Percentiles rank a stretch among this genome's conserved stretches.
These are phyloP conservation scores for Zaprionus gabonicus DNA, from an alignment of 1,140 invertebrate species.

Conservation along the genomic window DNA sequence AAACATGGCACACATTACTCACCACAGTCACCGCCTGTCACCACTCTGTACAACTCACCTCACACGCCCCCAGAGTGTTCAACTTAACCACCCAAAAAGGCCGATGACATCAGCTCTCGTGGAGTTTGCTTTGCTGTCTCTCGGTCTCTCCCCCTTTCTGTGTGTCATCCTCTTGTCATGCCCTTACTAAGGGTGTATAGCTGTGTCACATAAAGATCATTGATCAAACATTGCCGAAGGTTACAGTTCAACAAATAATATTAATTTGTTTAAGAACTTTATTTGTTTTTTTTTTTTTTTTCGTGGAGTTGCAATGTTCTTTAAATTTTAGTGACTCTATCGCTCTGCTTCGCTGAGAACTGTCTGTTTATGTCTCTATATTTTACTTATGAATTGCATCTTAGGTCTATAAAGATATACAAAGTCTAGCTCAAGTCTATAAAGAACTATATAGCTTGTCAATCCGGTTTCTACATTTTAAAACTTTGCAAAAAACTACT, in stretches of 20 bases:
- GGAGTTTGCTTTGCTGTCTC: constrained; percentile 24
- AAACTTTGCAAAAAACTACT: neutral
- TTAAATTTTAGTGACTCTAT: too few relatives aligned
- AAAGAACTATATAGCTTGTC: neutral
- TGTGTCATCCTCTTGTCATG: neutral
- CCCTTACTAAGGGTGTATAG: neutral
- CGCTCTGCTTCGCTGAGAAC: too few relatives aligned
- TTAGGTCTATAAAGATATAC: too few relatives aligned
- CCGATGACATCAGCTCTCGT: constrained; percentile 38
- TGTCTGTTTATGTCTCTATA: too few relatives aligned
- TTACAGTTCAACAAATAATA: too few relatives aligned
- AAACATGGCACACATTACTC: constrained; percentile 10
- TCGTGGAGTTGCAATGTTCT: too few relatives aligned
- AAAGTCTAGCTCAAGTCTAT: too few relatives aligned
- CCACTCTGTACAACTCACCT: neutral
- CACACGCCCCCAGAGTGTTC: neutral
- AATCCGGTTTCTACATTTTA: neutral
- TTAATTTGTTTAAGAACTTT: too few relatives aligned
- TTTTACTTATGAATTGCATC: too few relatives aligned
- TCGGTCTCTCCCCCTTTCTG: neutral
- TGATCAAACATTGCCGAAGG: too few relatives aligned
- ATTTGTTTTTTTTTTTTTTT: too few relatives aligned
- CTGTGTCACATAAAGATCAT: too few relatives aligned
- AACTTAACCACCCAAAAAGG: constrained; percentile 11
- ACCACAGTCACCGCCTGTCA: neutral